Percentiles rank a stretch among this genome's conserved stretches.
Conservation (phyloP, 2,113 vertebrate genomes). For the Asarcornis scutulata region DNA sequence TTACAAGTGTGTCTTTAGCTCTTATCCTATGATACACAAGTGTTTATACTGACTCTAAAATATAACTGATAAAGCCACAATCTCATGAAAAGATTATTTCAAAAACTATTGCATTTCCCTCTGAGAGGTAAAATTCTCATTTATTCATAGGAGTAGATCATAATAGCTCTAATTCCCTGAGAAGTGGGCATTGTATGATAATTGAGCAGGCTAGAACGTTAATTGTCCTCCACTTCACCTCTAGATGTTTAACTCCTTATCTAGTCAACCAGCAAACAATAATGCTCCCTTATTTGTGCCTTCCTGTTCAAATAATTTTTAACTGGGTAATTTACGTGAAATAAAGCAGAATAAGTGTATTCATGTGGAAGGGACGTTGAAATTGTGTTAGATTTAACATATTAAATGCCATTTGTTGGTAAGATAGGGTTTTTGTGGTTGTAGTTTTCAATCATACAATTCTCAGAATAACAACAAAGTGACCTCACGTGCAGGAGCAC, state of each 20-base stretch:
- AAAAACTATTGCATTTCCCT: slow-evolving; percentile 70
- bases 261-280: slow-evolving; percentile 72
- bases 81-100: slow-evolving; percentile 75
- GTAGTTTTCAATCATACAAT: background rate
- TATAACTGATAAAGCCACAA: slow-evolving; percentile 69
- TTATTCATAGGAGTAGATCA: slow-evolving; percentile 65
- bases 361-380: slow-evolving; percentile 24
- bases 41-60: slow-evolving; percentile 64
- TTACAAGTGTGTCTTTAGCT: slow-evolving; percentile 28
- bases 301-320: slow-evolving; percentile 58
- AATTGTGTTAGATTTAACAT: slow-evolving; percentile 1
- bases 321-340: slow-evolving; percentile 59
- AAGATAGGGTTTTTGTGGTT: background rate
- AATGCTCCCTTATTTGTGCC: slow-evolving; percentile 61
- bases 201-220: slow-evolving; percentile 64
- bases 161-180: slow-evolving; percentile 73
- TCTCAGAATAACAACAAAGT: background rate
- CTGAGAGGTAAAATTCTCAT: slow-evolving; percentile 70
- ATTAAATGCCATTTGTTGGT: background rate
- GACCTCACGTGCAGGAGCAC: background rate
- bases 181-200: slow-evolving; percentile 76
- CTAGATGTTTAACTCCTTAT: slow-evolving; percentile 75
- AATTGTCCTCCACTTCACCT: slow-evolving; percentile 79
- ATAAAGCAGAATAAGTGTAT: slow-evolving; percentile 24
- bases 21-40: slow-evolving; percentile 41